phyloP scores from a whole-genome alignment of 2,113 vertebrate species.

The Galbula dea region DNA sequence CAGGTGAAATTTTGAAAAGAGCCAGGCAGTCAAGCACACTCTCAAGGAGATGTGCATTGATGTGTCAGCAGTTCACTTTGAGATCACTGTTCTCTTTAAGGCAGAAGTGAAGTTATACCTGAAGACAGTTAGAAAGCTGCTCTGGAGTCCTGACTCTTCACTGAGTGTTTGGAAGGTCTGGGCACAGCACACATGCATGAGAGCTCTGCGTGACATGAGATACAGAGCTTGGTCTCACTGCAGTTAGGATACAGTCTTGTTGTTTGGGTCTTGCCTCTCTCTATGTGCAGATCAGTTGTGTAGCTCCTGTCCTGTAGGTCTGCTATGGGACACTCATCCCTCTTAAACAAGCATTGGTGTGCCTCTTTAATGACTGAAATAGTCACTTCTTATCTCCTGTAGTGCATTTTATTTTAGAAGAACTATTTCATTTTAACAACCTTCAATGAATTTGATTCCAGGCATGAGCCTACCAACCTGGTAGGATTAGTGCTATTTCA shows the following conservation, averaged over 20 bases:
- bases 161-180: accelerated
- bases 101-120: accelerated
- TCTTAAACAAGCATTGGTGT: not conserved
- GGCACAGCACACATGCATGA: not conserved
- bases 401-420: not conserved
- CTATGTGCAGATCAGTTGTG: accelerated
- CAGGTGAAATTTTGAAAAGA: not conserved
- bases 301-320: accelerated
- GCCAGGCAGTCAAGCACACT: not conserved
- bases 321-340: accelerated
- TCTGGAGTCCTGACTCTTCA: not conserved
- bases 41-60: not conserved
- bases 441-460: not conserved
- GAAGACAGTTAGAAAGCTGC: not conserved
- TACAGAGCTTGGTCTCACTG: not conserved
- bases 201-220: not conserved
- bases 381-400: not conserved
- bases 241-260: not conserved
- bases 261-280: accelerated
- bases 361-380: not conserved
- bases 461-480: not conserved
- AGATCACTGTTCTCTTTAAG: not conserved
- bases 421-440: not conserved
- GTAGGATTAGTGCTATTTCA: not conserved
- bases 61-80: not conserved